A percentile compares a stretch with the other conserved stretches of the same genome.
Conservation (phyloP, 2,888 invertebrate species). For the Hybos culiciformis region DNA sequence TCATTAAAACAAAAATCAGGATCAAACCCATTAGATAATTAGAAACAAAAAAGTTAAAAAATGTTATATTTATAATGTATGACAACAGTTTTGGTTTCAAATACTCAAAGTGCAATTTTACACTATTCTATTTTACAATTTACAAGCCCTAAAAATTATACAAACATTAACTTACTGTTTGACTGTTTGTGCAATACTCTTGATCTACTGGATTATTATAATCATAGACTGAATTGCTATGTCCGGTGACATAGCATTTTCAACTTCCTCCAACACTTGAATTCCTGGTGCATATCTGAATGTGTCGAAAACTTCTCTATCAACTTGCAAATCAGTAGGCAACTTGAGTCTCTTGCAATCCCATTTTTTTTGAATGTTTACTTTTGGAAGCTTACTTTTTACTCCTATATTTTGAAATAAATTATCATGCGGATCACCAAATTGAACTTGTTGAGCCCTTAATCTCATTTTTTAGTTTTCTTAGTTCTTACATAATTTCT, state of each 20-base stretch:
- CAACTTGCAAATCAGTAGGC: constrained; percentile 28
- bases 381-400: constrained; percentile 24
- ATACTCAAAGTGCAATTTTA: too few relatives aligned
- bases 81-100: too few relatives aligned
- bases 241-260: constrained; percentile 10
- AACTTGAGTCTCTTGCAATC: constrained; percentile 31
- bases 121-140: too few relatives aligned
- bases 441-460: constrained; percentile 24
- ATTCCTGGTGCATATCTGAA: constrained; percentile 26
- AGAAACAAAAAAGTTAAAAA: too few relatives aligned
- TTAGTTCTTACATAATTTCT: constrained; percentile 30
- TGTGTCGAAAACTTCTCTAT: constrained; percentile 22
- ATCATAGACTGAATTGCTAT: constrained; percentile 35
- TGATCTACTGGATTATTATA: constrained; percentile 43
- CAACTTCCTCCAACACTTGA: constrained; percentile 16
- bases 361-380: constrained; percentile 32
- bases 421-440: constrained; percentile 24
- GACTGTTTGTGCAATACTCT: constrained; percentile 37
- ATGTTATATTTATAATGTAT: too few relatives aligned
- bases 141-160: too few relatives aligned
- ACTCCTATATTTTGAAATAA: constrained; percentile 24
- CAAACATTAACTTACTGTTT: constrained; percentile 14
- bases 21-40: too few relatives aligned
- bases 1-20: too few relatives aligned
- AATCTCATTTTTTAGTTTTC: too few relatives aligned